Evolutionary conservation across 1,140 invertebrate genomes (phyloP), one percentile per base, ranked within the genome.

Genomic region (Orchesella cincta): DNA sequence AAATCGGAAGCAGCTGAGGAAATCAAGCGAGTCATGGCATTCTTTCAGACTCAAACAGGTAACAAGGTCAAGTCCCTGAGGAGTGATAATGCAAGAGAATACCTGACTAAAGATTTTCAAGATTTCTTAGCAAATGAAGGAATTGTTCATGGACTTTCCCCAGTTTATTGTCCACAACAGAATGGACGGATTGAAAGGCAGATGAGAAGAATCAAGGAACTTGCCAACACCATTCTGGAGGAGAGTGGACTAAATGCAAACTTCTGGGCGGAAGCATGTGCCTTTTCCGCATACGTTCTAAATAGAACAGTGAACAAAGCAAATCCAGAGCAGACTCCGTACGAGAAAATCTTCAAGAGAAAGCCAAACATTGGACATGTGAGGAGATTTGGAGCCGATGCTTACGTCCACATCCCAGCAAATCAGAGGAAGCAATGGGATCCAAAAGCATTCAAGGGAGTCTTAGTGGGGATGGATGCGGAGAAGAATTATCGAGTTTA

Each of bases 151-250:
- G 84, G 88, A 75, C 84, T 83, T 67, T 82, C 83, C n/a, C 79
- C 79, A n/a, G 73, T 83, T 0, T 88, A 88, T 77, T 62, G 86
- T 85, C 85, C 87, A 0, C 77, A 89, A 81, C 84, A 87, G 77
- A 89, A 89, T 81, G 86, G 87, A 8, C 79, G 81, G 29, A 83
- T 84, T 20, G 87, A 88, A 78, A 73, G 85, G 51, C 84, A 84
- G 39, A 85, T 85, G 75, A 39, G 85, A 62, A 84, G 82, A 18
- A 36, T 85, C 3, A 78, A 83, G n/a, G 87, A 88, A 83, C 82
- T 83, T 34, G 86, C 85, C 31, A 81, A 84, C 70, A 81, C 81
- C 23, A 80, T 82, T 20, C 39, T 85, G 0, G 14, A 72, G 0
- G 64, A 71, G 33, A 34, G n/a, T 0, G 46, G 70, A 14, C 12